phyloP scores from a whole-genome alignment of 2,888 invertebrate species.

The Luperina nickerlii region DNA sequence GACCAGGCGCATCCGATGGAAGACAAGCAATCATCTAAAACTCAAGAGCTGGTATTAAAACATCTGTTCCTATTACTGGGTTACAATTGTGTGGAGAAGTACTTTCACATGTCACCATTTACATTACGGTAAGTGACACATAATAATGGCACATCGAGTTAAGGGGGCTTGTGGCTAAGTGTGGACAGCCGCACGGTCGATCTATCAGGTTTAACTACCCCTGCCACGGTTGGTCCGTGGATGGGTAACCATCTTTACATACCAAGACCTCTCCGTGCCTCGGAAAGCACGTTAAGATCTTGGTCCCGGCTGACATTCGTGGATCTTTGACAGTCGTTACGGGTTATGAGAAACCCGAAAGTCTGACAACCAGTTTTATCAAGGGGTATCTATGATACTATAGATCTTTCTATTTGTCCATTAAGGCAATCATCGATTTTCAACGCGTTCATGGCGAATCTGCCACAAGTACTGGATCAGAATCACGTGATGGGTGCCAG shows the following conservation, averaged over 20 bases:
- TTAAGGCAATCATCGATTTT: conserved; percentile 97
- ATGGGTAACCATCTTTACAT: not conserved
- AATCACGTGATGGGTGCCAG: conserved; percentile 98
- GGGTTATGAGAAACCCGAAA: too few relatives aligned
- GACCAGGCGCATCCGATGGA: conserved; percentile 95
- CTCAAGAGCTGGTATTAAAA: conserved; percentile 96
- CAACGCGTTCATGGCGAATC: conserved; percentile 97
- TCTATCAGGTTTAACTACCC: not conserved
- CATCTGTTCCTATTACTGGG: conserved; percentile 98
- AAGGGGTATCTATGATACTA: not conserved
- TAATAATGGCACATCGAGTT: not conserved
- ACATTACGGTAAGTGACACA: conserved; percentile 92
- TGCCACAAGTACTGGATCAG: conserved; percentile 98
- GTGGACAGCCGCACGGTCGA: not conserved
- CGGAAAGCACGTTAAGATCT: too few relatives aligned
- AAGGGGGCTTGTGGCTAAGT: not conserved
- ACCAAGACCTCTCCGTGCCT: too few relatives aligned
- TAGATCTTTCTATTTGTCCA: conserved; percentile 56
- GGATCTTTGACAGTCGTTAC: too few relatives aligned
- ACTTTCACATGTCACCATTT: conserved; percentile 97
- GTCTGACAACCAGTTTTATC: too few relatives aligned
- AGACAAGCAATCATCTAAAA: conserved; percentile 94
- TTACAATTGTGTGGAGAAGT: conserved; percentile 97
- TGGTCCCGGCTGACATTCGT: too few relatives aligned
- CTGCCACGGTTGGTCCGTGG: not conserved